These are phyloP conservation scores for Thripadectes ignobilis DNA, from an alignment of 2,797 vertebrate species.

Conservation along the genomic window DNA sequence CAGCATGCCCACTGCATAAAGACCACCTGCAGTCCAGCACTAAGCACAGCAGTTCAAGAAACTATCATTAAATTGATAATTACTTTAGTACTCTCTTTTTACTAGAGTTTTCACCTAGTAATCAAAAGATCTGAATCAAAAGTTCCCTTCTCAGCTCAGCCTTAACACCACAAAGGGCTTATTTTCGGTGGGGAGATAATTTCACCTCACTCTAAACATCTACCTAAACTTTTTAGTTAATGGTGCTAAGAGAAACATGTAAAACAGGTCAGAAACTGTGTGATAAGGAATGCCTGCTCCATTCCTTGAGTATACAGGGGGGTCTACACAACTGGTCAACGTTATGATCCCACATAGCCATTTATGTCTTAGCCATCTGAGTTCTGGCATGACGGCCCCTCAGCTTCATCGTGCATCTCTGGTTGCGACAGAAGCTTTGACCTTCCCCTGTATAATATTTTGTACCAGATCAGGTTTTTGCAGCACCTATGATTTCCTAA, in stretches of 20 bases:
- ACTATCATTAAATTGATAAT: neutral
- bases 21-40: conserved; percentile 4
- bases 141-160: neutral
- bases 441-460: neutral
- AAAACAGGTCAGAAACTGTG: neutral
- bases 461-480: neutral
- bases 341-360: neutral
- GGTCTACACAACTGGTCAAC: neutral
- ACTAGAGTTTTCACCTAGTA: neutral
- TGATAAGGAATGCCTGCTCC: neutral
- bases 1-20: neutral
- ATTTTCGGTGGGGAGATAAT: neutral
- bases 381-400: fast-evolving
- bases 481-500: neutral
- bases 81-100: neutral
- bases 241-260: neutral
- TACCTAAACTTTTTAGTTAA: neutral
- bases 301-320: neutral
- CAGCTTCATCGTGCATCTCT: neutral
- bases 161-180: neutral
- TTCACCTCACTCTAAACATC: neutral
- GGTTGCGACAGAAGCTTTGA: neutral
- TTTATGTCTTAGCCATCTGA: neutral
- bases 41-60: neutral
- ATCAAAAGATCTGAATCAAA: neutral